These are phyloP conservation scores for Camponotus pennsylvanicus DNA, from an alignment of 1,140 invertebrate species.

Conservation along the genomic window DNA sequence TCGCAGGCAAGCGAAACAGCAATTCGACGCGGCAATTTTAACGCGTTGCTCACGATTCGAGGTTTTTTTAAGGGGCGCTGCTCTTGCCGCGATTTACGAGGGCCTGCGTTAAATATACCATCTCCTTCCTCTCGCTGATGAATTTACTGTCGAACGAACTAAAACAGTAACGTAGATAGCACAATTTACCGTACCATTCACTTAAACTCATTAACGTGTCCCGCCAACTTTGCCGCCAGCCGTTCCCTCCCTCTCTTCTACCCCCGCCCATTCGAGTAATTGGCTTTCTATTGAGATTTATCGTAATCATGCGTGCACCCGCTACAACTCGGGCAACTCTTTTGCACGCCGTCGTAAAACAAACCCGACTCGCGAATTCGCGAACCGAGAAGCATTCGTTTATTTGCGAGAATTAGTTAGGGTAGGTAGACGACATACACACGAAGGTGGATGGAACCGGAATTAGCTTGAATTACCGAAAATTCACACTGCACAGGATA, in stretches of 20 bases:
- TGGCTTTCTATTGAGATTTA: constrained; percentile 75
- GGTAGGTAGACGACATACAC: neutral
- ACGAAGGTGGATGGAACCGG: neutral
- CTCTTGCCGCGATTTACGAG: constrained; percentile 64
- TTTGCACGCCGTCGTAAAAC: constrained; percentile 36
- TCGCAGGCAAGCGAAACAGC: neutral
- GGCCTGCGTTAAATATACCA: constrained; percentile 62
- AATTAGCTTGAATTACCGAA: neutral
- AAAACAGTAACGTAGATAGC: constrained; percentile 68
- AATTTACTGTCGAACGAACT: constrained; percentile 69
- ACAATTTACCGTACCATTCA: constrained; percentile 76
- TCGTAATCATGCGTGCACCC: constrained; percentile 71
- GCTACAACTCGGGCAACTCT: constrained; percentile 37
- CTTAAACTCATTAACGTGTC: constrained; percentile 75
- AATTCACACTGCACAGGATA: neutral
- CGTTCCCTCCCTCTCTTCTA: neutral
- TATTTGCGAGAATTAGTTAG: constrained; percentile 28
- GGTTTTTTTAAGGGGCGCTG: constrained; percentile 35
- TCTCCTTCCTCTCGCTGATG: neutral
- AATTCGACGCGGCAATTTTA: neutral
- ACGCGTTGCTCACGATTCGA: constrained; percentile 21
- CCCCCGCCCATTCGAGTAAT: constrained; percentile 58
- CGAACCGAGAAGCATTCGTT: neutral
- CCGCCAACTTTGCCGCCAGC: constrained; percentile 61
- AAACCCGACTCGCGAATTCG: constrained; percentile 20